These are phyloP conservation scores for Pristiophorus japonicus DNA, from an alignment of 2,113 vertebrate species.

Conservation along the genomic window DNA sequence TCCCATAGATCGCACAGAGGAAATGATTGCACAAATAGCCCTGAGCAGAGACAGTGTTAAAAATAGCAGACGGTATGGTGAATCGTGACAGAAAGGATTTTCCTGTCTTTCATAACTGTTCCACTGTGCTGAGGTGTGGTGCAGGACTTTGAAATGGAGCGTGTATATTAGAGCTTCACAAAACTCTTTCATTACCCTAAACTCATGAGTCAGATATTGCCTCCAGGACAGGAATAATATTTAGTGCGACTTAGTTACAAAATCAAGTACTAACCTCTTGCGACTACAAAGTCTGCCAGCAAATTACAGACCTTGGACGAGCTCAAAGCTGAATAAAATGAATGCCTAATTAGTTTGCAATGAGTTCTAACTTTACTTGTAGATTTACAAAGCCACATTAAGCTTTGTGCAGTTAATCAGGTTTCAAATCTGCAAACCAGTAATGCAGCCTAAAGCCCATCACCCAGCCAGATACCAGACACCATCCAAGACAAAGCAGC, in stretches of 20 bases:
- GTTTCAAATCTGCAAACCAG: neutral
- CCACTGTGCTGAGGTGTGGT: slow-evolving; percentile 6
- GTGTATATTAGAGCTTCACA: neutral
- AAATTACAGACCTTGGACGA: neutral
- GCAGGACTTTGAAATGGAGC: neutral
- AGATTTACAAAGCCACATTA: neutral
- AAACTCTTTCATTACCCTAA: neutral
- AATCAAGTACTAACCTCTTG: neutral
- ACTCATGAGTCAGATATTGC: neutral
- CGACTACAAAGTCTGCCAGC: neutral
- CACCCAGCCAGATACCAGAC: neutral
- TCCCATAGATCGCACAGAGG: neutral
- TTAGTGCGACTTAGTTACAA: neutral
- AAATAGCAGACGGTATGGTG: neutral
- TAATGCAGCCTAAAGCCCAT: neutral
- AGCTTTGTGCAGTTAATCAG: neutral
- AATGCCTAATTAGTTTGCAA: neutral
- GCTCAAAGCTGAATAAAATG: neutral
- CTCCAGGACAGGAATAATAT: neutral
- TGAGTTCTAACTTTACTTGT: neutral
- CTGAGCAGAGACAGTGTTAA: neutral
- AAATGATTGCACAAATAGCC: neutral
- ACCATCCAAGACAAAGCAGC: no score
- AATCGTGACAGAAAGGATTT: neutral
- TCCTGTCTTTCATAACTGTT: neutral